Base-by-base conservation (phyloP, 35 echinoderm and acorn worm genomes). In the Anneissia japonica region DNA sequence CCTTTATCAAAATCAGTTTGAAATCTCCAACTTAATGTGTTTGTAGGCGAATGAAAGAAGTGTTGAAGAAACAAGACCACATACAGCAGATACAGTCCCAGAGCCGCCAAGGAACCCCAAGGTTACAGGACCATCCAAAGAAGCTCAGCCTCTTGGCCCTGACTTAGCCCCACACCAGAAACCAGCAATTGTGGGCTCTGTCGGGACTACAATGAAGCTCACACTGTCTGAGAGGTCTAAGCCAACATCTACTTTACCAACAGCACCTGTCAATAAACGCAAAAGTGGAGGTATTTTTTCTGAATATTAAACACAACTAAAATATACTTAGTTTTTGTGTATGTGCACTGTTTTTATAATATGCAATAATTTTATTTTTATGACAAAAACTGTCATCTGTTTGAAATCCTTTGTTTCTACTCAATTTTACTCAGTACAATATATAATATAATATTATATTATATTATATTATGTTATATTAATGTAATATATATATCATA, bases 101-200 rank as follows among this genome's bases (percentile, higher is more conserved):
- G 36, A 81, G 12, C 74, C 56, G 17, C 35, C 35, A 4, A 14
- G 11, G 31, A 12, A 35, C 76, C 64, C 72, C 26, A 34, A 39
- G 75, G 32, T 72, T 73, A 32, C 80, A 46, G 21, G 32, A 35
- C 31, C 77, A 89, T 14, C 37, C 81, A n/a, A n/a, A n/a, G n/a
- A n/a, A n/a, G n/a, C n/a, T n/a, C n/a, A n/a, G n/a, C n/a, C n/a
- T n/a, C n/a, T n/a, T n/a, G n/a, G n/a, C n/a, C 46, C 76, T 34
- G 38, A 38, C 79, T 64, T 77, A 73, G 40, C 79, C 28, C 46
- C 73, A 5, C 72, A 33, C 31, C 86, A 83, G 72, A 99, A 91
- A 72, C 96, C 96, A 21, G 96, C 96, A 26, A 99, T 99, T 72
- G 73, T 99, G 13, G 91, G 92, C 35, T 73, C 86, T 21, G 89